Base-by-base conservation (phyloP, 2,888 invertebrate genomes). In the Heliconius ethilla region DNA sequence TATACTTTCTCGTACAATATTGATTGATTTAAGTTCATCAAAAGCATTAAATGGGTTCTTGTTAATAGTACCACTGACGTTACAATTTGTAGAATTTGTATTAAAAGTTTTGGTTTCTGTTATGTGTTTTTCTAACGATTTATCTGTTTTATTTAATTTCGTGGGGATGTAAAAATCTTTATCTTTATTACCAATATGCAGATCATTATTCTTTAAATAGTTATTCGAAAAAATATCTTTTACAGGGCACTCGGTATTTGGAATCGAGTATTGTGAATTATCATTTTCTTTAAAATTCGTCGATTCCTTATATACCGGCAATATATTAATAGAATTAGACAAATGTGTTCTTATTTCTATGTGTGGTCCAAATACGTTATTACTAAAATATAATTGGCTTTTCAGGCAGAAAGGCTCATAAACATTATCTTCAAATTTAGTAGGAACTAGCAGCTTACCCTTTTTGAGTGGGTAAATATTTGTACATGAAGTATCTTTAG, bases 401-500 rank as follows among this genome's bases (percentile, higher is more conserved):
- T 65, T 55, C 22, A 13, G 9, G 40, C 72, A 15, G 37, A 75
- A 67, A 22, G 33, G 22, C 27, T 59, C 59, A 74, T n/a, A 40
- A 15, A 63, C 75, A 18, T 77, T 73, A n/a, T 65, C 62, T 70
- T 81, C 79, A 74, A 80, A 77, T 75, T 75, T 78, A 29, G 81
- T 55, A 18, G 81, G 79, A 37, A 75, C 76, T 33, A 82, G 51
- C 13, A 81, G 27, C 27, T 77, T 78, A 15, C 78, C 80, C 51
- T 76, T 81, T 69, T 75, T 80, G 22, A 77, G 67, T 11, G 76
- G 77, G 45, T 37, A 74, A 29, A 69, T 27, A 29, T 63, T 70
- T 51, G 77, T 75, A 82, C 77, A 79, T 75, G 77, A 83, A 84
- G 55, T 40, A 29, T 75, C 55, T 25, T 63, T 72, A 29, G 27